Conservation (phyloP, 1,140 invertebrate genomes). For the Sminthurinus signatus region DNA sequence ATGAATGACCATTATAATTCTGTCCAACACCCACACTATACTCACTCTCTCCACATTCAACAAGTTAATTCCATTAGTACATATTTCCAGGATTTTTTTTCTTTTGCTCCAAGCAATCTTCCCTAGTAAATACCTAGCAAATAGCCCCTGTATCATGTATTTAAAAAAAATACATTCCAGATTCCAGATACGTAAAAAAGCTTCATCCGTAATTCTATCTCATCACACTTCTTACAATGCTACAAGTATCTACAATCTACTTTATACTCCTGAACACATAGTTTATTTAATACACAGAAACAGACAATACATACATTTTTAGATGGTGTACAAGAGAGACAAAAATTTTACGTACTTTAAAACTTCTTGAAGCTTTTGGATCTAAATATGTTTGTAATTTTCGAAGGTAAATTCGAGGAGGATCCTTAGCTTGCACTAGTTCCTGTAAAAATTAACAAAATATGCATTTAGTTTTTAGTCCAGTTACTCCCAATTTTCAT, state of each 20-base stretch:
- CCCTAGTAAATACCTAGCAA: too few relatives aligned
- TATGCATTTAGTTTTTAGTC: not conserved
- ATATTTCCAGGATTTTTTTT: not conserved
- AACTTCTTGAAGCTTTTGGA: constrained; percentile 88
- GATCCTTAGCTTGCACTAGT: constrained; percentile 93
- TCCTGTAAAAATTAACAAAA: constrained; percentile 59
- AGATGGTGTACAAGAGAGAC: not conserved
- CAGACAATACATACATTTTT: not conserved
- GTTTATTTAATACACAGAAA: too few relatives aligned
- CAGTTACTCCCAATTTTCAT: too few relatives aligned
- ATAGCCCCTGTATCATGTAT: too few relatives aligned
- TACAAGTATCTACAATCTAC: not conserved
- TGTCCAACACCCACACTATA: too few relatives aligned
- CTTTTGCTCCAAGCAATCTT: not conserved
- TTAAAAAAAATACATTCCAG: not conserved
- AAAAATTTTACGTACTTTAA: constrained; percentile 59
- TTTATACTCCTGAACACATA: too few relatives aligned
- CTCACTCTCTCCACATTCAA: too few relatives aligned
- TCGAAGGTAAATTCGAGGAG: constrained; percentile 87
- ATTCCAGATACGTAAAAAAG: too few relatives aligned
- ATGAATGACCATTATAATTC: too few relatives aligned
- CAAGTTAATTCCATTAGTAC: too few relatives aligned
- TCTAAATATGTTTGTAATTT: constrained; percentile 91
- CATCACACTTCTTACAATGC: too few relatives aligned
- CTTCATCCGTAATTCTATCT: too few relatives aligned